Evolutionary conservation across 2,797 vertebrate genomes (phyloP).

Genomic region (Enteromius afrohamiltoni): DNA sequence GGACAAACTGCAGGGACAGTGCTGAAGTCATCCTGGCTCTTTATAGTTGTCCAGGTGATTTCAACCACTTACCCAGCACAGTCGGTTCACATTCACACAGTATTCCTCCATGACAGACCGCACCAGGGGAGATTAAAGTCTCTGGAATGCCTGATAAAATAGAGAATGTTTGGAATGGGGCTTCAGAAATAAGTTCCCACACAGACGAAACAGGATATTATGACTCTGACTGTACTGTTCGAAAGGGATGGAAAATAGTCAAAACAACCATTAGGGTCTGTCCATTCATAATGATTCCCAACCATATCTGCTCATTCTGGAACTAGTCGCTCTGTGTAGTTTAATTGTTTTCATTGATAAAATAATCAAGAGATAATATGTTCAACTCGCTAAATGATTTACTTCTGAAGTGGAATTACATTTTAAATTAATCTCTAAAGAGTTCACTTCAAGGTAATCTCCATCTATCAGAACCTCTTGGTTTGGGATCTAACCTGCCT

Average conservation of each 20-base stretch:
- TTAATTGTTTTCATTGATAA: slow-evolving; percentile 34
- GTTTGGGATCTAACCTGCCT: slow-evolving; percentile 32
- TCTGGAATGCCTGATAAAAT: slow-evolving; percentile 38
- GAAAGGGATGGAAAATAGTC: slow-evolving; percentile 13
- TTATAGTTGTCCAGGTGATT: slow-evolving; percentile 46
- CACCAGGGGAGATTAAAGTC: slow-evolving; percentile 32
- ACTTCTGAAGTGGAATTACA: slow-evolving; percentile 8
- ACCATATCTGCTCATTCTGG: slow-evolving; percentile 3
- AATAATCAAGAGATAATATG: slow-evolving; percentile 30
- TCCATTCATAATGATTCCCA: slow-evolving; percentile 26
- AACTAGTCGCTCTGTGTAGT: slow-evolving; percentile 17
- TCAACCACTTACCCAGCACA: slow-evolving; percentile 40
- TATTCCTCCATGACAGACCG: slow-evolving; percentile 48
- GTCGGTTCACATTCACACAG: slow-evolving; percentile 16
- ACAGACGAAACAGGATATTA: slow-evolving; percentile 31
- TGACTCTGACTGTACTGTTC: slow-evolving; percentile 5
- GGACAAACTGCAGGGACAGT: slow-evolving; percentile 14
- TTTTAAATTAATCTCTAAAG: slow-evolving; percentile 10
- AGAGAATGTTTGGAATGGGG: slow-evolving; percentile 22
- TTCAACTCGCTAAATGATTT: slow-evolving; percentile 10
- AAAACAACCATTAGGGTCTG: slow-evolving; percentile 32
- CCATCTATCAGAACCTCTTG: slow-evolving; percentile 1
- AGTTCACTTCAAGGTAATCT: slow-evolving; percentile 33
- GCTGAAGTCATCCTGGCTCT: slow-evolving; percentile 28
- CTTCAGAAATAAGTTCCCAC: slow-evolving; percentile 8